Evolutionary conservation across 2,888 invertebrate genomes (phyloP).

Genomic region (Cyclophora albipunctata): DNA sequence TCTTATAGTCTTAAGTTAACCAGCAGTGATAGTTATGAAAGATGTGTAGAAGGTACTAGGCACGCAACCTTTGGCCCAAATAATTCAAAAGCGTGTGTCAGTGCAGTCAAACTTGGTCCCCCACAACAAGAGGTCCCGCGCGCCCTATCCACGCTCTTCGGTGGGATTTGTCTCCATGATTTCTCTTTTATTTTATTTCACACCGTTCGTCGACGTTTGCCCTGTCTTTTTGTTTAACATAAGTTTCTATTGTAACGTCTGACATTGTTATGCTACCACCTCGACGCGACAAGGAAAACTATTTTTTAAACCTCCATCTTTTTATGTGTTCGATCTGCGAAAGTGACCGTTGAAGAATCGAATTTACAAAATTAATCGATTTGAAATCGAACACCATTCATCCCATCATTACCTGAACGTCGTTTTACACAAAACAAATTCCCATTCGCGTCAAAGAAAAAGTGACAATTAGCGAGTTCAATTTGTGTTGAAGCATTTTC

Average conservation of each 20-base stretch:
- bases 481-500: constrained; percentile 49
- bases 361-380: background rate
- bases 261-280: constrained; percentile 51
- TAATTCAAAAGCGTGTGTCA: background rate
- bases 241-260: constrained; percentile 54
- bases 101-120: background rate
- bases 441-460: constrained; percentile 29
- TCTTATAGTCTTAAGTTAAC: too few species aligned
- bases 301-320: constrained; percentile 28
- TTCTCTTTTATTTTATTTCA: constrained; percentile 52
- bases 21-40: too few species aligned
- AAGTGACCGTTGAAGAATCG: background rate
- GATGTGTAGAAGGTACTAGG: too few species aligned
- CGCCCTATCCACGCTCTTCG: constrained; percentile 23
- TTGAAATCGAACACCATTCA: background rate
- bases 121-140: background rate
- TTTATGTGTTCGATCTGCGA: constrained; percentile 12
- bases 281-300: constrained; percentile 31
- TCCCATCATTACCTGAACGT: constrained; percentile 14
- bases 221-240: constrained; percentile 51
- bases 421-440: constrained; percentile 24
- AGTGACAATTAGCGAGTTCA: constrained; percentile 45
- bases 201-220: constrained; percentile 40
- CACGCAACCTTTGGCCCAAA: too few species aligned
- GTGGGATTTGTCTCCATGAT: constrained; percentile 43